Base-by-base conservation (phyloP, 2,113 vertebrate genomes). In the Sturnus vulgaris region DNA sequence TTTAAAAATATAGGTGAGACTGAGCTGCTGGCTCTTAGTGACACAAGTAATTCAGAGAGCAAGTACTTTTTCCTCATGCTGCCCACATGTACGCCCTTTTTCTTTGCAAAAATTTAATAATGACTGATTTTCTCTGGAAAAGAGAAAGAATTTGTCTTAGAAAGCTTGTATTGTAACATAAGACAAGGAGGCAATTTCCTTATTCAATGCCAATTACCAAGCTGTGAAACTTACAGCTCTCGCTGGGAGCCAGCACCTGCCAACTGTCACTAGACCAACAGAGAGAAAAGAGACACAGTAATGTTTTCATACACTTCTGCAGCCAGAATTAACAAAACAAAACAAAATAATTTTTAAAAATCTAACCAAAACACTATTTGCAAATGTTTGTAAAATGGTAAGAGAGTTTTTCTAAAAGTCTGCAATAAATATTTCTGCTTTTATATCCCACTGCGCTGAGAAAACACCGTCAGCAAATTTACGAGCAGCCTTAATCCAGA, bases 161-260 rank as follows among this genome's bases (percentile, higher is more conserved):
- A 94, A 96, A 81, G 79, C 42, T 72, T 68, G 64, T 82, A 92
- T 50, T 91, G 84, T 64, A 71, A 59, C 56, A 56, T 24, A 88
- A 75, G 70, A 86, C 55, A 71, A 93, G 47, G n/a, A 80, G 30
- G 52, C 80, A 73, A 80, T 92, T 97, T 97, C 85, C 95, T 96
- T 86, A 57, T 57, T 50, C 60, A 66, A 57, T 92, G 95, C 84
- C 95, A 97, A 93, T 93, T 95, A 89, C 88, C 75, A 95, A 96
- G 57, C 80, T 94, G 88, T 84, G 77, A 70, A 76, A 82, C 53
- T 96, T 59, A 92, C 60, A 96, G 30, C 69, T 90, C 86, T 82
- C 55, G 20, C 5, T 86, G 69, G 53, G 57, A 95, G 82, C 68
- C 50, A 95, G 76, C 91, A 96, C 94, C 94, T 96, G 94, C 92